A percentile compares a stretch with the other conserved stretches of the same genome.
phyloP scores from a whole-genome alignment of 1,140 invertebrate genomes.

The Schlechtendalia chinensis region DNA sequence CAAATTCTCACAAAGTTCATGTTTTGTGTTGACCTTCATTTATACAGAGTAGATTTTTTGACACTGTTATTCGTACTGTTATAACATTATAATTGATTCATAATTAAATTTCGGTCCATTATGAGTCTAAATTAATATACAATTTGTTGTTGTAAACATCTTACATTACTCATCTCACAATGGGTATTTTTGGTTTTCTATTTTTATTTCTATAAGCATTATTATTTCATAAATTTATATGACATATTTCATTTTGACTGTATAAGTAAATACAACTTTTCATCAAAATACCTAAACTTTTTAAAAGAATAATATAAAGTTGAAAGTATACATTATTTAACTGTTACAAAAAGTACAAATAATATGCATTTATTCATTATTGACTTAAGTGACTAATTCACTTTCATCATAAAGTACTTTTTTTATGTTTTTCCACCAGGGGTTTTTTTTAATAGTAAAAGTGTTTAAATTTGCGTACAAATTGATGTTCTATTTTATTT shows the following conservation, averaged over 20 bases:
- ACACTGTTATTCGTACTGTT: too few relatives aligned
- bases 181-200: not conserved
- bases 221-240: not conserved
- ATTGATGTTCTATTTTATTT: too few relatives aligned
- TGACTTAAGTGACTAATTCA: not conserved
- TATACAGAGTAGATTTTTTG: too few relatives aligned
- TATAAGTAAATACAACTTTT: not conserved
- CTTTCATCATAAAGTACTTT: not conserved
- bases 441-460: not conserved
- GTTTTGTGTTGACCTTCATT: too few relatives aligned
- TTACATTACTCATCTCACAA: not conserved
- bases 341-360: not conserved
- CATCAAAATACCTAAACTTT: not conserved
- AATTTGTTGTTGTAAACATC: not conserved
- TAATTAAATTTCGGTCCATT: too few relatives aligned
- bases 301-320: not conserved
- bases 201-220: not conserved
- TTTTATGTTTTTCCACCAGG: not conserved
- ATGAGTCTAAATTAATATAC: not conserved
- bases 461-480: not conserved
- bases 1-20: too few relatives aligned
- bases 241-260: not conserved
- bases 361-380: not conserved
- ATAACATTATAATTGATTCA: too few relatives aligned
- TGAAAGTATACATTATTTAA: constrained; percentile 1